Evolutionary conservation across 2,888 invertebrate species (phyloP), one percentile per base, ranked within the genome.

Genomic region (Lingula anatina): DNA sequence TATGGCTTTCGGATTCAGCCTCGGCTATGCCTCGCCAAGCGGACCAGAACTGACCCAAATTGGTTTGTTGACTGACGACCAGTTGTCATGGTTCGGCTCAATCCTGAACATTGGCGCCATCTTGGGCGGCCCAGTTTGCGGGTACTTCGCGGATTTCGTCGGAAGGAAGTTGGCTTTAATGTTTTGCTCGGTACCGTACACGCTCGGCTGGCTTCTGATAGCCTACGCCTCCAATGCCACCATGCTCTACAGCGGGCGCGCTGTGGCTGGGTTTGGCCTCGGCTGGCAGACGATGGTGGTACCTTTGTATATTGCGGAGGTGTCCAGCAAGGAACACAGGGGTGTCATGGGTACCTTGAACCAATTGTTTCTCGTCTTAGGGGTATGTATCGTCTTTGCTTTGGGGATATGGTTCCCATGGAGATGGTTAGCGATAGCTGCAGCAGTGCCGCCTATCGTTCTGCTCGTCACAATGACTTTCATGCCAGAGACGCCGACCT

Each of bases 291-390:
- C 91, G 0, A 82, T 95, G 2, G 86, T 89, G 20, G 83, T 90
- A 60, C 94, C 95, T 0, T 90, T 95, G 2, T 96, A 95, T 73
- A 83, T 96, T 46, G 92, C 92, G 31, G 95, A 96, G 79, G 89
- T 91, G 0, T 83, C 94, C 28, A 91, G 93, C 70, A 88, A 92
- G 1, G 90, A 93, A 81, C 87, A 92, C 12, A 83, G 96, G 53
- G 95, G 95, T 5, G 86, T 89, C 15, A 80, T 96, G 27, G 95
- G 95, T 38, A 88, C 89, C 44, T 90, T 86, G 68, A 91, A 91
- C 71, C 94, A 94, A 71, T 77, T 95, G 31, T 86, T 89, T 83
- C 80, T 93, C 49, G 88, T 88, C 0, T 73, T 86, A 15, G 94
- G 94, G 59, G 90, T 94, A 50, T 80, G 92, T 1, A 81, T 87